Evolutionary conservation across 2,113 vertebrate genomes (phyloP).

Genomic region (Antechinus stuartii): DNA sequence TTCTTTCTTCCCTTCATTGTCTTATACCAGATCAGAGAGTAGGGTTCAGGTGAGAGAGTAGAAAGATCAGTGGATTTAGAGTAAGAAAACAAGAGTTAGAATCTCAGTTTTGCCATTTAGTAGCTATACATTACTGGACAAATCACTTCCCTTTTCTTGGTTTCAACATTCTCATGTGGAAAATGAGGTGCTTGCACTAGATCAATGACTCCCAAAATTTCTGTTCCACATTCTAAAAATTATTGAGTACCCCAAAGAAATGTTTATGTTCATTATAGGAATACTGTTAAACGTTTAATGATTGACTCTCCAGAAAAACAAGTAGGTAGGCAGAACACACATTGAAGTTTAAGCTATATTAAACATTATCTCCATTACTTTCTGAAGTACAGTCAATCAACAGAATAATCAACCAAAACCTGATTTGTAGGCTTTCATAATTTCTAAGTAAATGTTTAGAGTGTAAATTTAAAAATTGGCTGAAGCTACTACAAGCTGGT

Average conservation of each 20-base stretch:
- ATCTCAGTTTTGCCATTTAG: neutral
- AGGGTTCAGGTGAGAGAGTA: neutral
- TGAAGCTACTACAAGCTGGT: neutral
- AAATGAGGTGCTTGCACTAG: neutral
- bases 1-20: neutral
- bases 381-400: neutral
- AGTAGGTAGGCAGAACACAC: neutral
- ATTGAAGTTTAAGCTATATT: neutral
- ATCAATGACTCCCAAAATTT: neutral
- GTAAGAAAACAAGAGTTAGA: neutral
- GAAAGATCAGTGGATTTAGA: neutral
- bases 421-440: neutral
- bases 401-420: neutral
- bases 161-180: neutral
- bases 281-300: neutral
- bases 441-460: neutral
- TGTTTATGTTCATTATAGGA: neutral
- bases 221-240: neutral
- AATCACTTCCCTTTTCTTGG: neutral
- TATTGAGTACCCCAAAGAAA: neutral
- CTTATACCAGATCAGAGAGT: neutral
- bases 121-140: neutral
- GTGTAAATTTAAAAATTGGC: neutral
- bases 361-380: neutral
- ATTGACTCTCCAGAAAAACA: neutral